Base-by-base conservation (phyloP, 2,797 vertebrate species). In the Bradypodion pumilum region DNA sequence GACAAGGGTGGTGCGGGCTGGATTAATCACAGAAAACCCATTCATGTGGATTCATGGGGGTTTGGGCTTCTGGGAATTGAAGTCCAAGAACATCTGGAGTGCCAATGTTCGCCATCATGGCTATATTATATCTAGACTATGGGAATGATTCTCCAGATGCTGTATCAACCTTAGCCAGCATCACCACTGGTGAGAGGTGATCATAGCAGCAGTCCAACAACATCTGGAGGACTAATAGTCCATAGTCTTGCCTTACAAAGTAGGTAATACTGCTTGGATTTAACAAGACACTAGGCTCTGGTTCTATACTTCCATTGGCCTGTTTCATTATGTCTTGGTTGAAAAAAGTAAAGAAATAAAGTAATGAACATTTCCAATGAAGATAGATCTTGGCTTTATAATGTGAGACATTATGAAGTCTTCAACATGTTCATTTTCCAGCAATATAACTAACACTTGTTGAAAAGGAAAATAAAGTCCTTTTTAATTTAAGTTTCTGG, bases 381-480 rank as follows among this genome's bases (percentile, higher is more conserved):
- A 74, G 84, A 59, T 65, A 35, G 40, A 73, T 68, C 73, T 8
- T 9, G 74, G 83, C 80, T 10, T 82, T 0, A 0, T 72, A 63
- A 29, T 1, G 1, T 15, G 29, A 72, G 12, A 77, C 78, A 44
- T 87, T 92, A 83, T 87, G 91, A 81, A 88, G 86, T 80, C 37
- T 52, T 40, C 81, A 75, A 78, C 82, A 80, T 23, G 35, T 46
- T 1, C 85, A 80, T 29, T 89, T 89, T 87, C 89, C 63, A 89
- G 75, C 29, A 23, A 56, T 77, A 35, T 65, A 69, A 76, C 86
- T 88, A 86, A 90, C 76, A 81, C 78, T 77, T 72, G 85, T 90
- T 68, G 85, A 74, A 87, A 7, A 86, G 44, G 27, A 72, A n/a
- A 0, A 89, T 42, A 0, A 76, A 29, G n/a, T n/a, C n/a, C n/a